These are phyloP conservation scores for Butorides virescens DNA, from an alignment of 2,113 vertebrate species.

Conservation along the genomic window DNA sequence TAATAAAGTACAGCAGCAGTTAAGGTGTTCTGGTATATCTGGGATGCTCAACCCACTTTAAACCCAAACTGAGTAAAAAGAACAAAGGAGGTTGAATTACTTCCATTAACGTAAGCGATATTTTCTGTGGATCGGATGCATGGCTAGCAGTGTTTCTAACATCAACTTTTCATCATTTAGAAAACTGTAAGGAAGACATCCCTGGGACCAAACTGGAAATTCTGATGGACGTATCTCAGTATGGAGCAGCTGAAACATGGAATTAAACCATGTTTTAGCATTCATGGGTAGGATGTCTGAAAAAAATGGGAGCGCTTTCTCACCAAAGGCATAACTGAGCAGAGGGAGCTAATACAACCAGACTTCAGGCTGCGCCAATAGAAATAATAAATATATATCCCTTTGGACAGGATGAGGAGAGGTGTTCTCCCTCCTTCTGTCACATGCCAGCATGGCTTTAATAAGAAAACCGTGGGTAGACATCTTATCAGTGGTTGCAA, in stretches of 20 bases:
- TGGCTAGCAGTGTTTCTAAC: background rate
- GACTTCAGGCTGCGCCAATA: background rate
- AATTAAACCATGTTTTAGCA: background rate
- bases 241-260: background rate
- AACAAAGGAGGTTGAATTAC: background rate
- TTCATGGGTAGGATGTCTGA: background rate
- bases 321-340: background rate
- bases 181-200: background rate
- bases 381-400: background rate
- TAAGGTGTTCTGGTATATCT: background rate
- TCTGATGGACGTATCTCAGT: background rate
- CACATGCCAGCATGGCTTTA: background rate
- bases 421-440: background rate
- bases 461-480: background rate
- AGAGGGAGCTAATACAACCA: background rate
- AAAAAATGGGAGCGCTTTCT: background rate
- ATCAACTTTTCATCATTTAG: background rate
- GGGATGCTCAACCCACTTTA: background rate
- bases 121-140: background rate
- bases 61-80: background rate
- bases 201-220: background rate
- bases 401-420: background rate
- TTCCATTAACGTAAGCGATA: background rate
- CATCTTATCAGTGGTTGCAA: background rate
- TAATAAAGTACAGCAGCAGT: background rate